Conservation (phyloP, 2,888 invertebrate species). For the Capitulum mitella region DNA sequence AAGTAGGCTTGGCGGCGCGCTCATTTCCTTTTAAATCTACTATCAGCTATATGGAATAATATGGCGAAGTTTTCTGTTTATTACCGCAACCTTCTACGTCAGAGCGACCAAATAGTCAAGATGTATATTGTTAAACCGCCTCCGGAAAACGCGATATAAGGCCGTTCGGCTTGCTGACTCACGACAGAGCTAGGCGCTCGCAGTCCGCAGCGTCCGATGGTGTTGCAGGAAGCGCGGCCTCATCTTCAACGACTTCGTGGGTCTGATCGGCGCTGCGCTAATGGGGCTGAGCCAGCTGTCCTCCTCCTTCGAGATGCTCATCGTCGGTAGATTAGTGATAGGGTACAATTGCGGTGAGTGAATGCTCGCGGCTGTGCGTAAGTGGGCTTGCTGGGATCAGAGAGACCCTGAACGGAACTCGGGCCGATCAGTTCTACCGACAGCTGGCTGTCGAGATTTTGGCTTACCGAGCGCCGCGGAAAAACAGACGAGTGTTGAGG, state of each 20-base stretch:
- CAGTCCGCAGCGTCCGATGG: no score
- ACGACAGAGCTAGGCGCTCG: no score
- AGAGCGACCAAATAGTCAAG: no score
- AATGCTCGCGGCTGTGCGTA: background rate
- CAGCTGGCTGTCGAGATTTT: background rate
- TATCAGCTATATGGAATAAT: no score
- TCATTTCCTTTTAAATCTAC: no score
- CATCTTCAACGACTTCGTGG: slow-evolving; percentile 86
- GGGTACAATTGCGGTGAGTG: slow-evolving; percentile 90
- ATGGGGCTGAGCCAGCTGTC: slow-evolving; percentile 93
- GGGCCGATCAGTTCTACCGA: background rate
- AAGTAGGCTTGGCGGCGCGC: no score
- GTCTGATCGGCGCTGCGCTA: slow-evolving; percentile 84
- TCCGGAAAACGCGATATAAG: no score
- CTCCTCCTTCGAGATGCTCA: slow-evolving; percentile 90
- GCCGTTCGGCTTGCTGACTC: no score
- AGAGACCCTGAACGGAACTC: background rate
- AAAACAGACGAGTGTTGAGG: background rate
- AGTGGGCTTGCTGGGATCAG: background rate
- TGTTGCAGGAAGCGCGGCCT: slow-evolving; percentile 81
- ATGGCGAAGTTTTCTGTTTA: no score
- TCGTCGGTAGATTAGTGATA: slow-evolving; percentile 93
- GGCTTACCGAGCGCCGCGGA: background rate
- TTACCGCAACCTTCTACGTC: no score
- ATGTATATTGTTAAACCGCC: no score